Base-by-base conservation (phyloP, 2,113 vertebrate species). In the Dendropsophus ebraccatus region DNA sequence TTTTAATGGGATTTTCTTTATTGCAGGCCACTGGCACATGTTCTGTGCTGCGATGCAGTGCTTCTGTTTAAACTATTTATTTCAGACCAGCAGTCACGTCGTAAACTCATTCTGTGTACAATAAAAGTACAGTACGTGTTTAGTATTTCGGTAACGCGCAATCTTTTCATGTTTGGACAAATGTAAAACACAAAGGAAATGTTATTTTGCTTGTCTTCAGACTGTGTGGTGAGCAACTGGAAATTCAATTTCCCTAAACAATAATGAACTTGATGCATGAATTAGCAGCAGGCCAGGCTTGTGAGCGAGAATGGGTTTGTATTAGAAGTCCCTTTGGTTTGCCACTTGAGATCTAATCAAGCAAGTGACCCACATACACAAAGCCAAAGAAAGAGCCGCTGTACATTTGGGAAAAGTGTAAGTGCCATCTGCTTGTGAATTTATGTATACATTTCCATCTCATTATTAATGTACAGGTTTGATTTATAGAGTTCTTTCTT, bases 361-460 rank as follows among this genome's bases (percentile, higher is more conserved):
- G 89, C 89, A 91, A 91, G 84, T 93, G 93, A 94, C 92, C 92
- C 91, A 92, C 75, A 93, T 93, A 90, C 5, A 21, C 81, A 80
- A 85, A 80, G 82, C 85, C 86, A 88, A 88, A 85, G 90, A 90
- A 88, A 89, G 88, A 88, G 87, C 89, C 17, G 90, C 91, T 88
- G 88, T 90, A 89, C 90, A 52, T 52, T 74, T 77, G 89, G 90
- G 89, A 91, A 90, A 92, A 92, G 89, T 85, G 86, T 87, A 91
- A 56, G 17, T 88, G 72, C 90, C 92, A 93, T 94, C 91, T 94
- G 92, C 92, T 88, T 91, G 67, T 88, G 75, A 56, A 84, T 89
- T 87, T 69, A 87, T 89, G 88, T 89, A 6, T 88, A 80, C 85
- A 58, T 86, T 78, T 89, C 69, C 89, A 84, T 90, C 90, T 88